Evolutionary conservation across 2,888 invertebrate genomes (phyloP).

Genomic region (Drosophila fungiperda): DNA sequence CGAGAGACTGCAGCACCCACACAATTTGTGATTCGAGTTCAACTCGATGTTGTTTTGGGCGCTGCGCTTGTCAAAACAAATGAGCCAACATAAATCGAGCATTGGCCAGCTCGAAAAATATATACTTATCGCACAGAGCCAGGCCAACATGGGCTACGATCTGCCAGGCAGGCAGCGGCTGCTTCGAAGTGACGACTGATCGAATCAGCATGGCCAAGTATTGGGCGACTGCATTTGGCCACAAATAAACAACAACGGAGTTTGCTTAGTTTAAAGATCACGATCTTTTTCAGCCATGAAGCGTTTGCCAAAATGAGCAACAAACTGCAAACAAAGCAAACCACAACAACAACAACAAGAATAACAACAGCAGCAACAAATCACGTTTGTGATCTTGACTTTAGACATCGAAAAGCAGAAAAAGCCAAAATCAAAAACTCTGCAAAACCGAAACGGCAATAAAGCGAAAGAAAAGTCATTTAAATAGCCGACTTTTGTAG

Average conservation of each 20-base stretch:
- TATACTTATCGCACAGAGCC: constrained; percentile 14
- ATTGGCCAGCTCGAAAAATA: constrained; percentile 45
- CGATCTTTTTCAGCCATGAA: constrained; percentile 69
- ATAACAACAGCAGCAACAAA: constrained; percentile 59
- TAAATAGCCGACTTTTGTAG: constrained; percentile 59
- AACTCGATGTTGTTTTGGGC: constrained; percentile 34
- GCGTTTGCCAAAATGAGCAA: constrained; percentile 71
- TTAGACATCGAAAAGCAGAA: constrained; percentile 61
- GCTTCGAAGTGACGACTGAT: constrained; percentile 73
- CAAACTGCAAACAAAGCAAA: constrained; percentile 31
- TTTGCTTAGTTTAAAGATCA: constrained; percentile 75
- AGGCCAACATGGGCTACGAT: constrained; percentile 23
- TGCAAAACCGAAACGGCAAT: constrained; percentile 50
- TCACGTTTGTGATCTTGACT: constrained; percentile 80
- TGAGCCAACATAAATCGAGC: constrained; percentile 72
- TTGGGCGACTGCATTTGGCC: constrained; percentile 37
- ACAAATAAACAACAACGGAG: constrained; percentile 57
- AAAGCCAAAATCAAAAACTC: constrained; percentile 33
- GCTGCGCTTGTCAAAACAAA: constrained; percentile 72
- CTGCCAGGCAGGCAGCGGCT: constrained; percentile 12
- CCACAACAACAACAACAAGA: constrained; percentile 26
- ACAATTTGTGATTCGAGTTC: constrained; percentile 21
- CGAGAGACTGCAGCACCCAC: constrained; percentile 53
- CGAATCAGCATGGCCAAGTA: constrained; percentile 63
- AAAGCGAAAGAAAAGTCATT: constrained; percentile 69